Base-by-base conservation (phyloP, 2,888 invertebrate species). In the Acleris holmiana region DNA sequence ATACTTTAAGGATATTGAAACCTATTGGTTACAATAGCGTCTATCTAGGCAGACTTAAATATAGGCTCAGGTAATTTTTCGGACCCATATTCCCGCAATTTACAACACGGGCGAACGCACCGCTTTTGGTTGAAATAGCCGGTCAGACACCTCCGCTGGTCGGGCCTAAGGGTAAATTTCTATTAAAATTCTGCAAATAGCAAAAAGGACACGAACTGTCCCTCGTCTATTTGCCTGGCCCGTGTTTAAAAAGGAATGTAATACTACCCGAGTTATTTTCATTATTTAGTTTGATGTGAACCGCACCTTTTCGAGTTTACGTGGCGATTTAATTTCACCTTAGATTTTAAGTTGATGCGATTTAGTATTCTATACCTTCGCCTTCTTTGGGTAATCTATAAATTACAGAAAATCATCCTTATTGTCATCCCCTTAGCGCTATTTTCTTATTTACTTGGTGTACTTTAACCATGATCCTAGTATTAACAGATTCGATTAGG, bases 131-230 rank as follows among this genome's bases (percentile, higher is more conserved):
- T n/a, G 6, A 44, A 44, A 44, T 44, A 15, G 44, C n/a, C 15
- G 44, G n/a, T 44, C 6, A n/a, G 25, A 57, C 56, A 55, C 61
- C 62, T 65, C 48, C 54, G 18, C n/a, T 6, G 44, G 4, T 1
- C 47, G 47, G n/a, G 49, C 44, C 49, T 23, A 35, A 55, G 65
- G 59, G 65, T 60, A 65, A 65, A 60, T 84, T 89, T 87, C 86
- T 86, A 90, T 89, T 89, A 89, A 89, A 90, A 91, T 90, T 89
- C 86, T 86, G 84, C 84, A 85, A 86, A 89, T 89, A 89, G 84
- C 86, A 80, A 83, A 86, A 86, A 85, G 88, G 81, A 76, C 78
- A 73, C 74, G 76, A 81, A 74, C 79, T 75, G 73, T 78, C 89
- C 87, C 84, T 83, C 77, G 87, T 87, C 86, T 81, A 82, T 83